These are phyloP conservation scores for Prosapia bicincta DNA, from an alignment of 2,888 invertebrate genomes.

Conservation along the genomic window DNA sequence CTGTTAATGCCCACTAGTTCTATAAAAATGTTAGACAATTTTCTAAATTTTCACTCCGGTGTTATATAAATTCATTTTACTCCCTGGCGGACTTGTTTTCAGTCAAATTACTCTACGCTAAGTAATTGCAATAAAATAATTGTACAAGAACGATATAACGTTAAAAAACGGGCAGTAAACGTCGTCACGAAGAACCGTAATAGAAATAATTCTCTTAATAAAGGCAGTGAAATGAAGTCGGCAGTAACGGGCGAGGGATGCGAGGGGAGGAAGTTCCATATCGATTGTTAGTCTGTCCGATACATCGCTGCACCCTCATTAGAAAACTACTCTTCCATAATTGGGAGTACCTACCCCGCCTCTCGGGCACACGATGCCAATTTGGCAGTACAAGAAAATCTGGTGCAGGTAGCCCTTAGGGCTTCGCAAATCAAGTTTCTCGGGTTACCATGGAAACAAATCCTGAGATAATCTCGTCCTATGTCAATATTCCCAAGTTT, in stretches of 20 bases:
- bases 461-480: neutral
- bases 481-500: too few relatives aligned
- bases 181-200: neutral
- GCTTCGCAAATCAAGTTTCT: neutral
- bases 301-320: conserved; percentile 2
- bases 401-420: neutral
- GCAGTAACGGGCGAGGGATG: neutral
- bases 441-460: neutral
- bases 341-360: neutral
- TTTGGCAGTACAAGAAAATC: neutral
- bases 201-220: neutral
- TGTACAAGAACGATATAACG: neutral
- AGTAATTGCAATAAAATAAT: neutral
- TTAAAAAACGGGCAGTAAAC: neutral
- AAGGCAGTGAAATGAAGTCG: neutral
- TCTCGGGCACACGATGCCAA: neutral
- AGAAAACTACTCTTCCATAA: conserved; percentile 6
- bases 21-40: too few relatives aligned
- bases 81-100: too few relatives aligned
- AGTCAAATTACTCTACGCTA: too few relatives aligned
- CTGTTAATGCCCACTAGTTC: too few relatives aligned
- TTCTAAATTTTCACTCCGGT: too few relatives aligned
- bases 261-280: neutral
- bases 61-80: too few relatives aligned
- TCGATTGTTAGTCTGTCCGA: conserved; percentile 6